These are phyloP conservation scores for Pyrgus malvae DNA, from an alignment of 2,888 invertebrate species.

Conservation along the genomic window DNA sequence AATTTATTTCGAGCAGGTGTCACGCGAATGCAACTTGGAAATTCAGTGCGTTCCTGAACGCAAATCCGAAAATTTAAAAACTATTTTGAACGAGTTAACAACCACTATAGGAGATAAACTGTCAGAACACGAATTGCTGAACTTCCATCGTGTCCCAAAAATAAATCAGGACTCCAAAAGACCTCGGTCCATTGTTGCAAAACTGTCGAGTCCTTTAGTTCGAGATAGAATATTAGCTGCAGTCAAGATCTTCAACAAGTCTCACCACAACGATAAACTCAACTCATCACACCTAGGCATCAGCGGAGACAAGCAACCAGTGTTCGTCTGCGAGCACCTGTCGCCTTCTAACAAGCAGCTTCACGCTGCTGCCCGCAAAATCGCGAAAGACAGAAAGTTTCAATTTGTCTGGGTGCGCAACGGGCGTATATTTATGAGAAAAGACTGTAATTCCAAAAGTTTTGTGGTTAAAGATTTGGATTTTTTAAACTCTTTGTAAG, in stretches of 20 bases:
- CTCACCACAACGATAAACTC: constrained; percentile 9
- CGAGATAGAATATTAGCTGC: constrained; percentile 16
- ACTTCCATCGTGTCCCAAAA: constrained; percentile 3
- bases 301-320: background rate
- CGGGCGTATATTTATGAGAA: constrained; percentile 26
- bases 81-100: background rate
- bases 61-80: constrained; percentile 1
- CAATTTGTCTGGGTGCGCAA: constrained; percentile 27
- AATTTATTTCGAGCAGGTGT: no score
- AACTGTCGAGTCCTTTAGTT: constrained; percentile 30
- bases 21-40: constrained; percentile 1
- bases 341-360: constrained; percentile 25
- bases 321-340: constrained; percentile 23
- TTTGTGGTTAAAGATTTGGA: constrained; percentile 5
- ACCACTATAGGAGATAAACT: background rate
- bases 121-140: constrained; percentile 1
- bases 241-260: constrained; percentile 5
- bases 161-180: background rate
- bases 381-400: constrained; percentile 23
- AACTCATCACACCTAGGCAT: constrained; percentile 10
- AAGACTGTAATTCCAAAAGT: constrained; percentile 17
- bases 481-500: constrained; percentile 2
- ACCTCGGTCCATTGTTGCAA: constrained; percentile 25
- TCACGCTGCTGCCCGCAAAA: constrained; percentile 23
- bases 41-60: constrained; percentile 6